Percentiles rank a stretch among this genome's conserved stretches.
These are phyloP conservation scores for Microctenopoma stevenorrisi DNA, from an alignment of 2,797 vertebrate genomes.

Conservation along the genomic window DNA sequence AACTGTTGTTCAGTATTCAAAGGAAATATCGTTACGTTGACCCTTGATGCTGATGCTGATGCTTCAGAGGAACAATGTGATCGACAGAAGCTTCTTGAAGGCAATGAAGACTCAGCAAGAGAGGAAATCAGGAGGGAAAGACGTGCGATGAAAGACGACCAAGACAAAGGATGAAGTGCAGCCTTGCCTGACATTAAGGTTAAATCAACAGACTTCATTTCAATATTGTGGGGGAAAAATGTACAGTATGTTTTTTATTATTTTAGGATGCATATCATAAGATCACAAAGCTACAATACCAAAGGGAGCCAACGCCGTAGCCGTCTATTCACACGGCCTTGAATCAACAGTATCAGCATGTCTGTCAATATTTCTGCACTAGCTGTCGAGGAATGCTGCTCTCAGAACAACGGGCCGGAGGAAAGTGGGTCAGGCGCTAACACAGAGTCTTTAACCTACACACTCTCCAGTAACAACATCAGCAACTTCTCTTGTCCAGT, in stretches of 20 bases:
- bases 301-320: background rate
- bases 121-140: conserved; percentile 1
- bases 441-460: conserved; percentile 36
- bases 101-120: conserved; percentile 23
- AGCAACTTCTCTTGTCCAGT: conserved; percentile 54
- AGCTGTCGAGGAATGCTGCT: conserved; percentile 38
- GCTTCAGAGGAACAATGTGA: conserved; percentile 24
- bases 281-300: conserved; percentile 16
- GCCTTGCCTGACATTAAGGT: background rate
- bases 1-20: too few species aligned
- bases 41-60: conserved; percentile 22
- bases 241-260: conserved; percentile 9
- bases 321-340: conserved; percentile 27
- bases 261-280: conserved; percentile 3
- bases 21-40: conserved; percentile 19
- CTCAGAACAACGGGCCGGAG: conserved; percentile 10
- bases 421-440: conserved; percentile 64
- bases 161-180: background rate
- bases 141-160: background rate
- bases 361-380: conserved; percentile 57
- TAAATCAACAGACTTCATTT: conserved; percentile 25
- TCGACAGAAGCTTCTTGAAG: conserved; percentile 29
- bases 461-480: conserved; percentile 51
- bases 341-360: conserved; percentile 46
- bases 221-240: conserved; percentile 6